Evolutionary conservation across 1,140 invertebrate genomes (phyloP).

Genomic region (Piezodorus guildinii): DNA sequence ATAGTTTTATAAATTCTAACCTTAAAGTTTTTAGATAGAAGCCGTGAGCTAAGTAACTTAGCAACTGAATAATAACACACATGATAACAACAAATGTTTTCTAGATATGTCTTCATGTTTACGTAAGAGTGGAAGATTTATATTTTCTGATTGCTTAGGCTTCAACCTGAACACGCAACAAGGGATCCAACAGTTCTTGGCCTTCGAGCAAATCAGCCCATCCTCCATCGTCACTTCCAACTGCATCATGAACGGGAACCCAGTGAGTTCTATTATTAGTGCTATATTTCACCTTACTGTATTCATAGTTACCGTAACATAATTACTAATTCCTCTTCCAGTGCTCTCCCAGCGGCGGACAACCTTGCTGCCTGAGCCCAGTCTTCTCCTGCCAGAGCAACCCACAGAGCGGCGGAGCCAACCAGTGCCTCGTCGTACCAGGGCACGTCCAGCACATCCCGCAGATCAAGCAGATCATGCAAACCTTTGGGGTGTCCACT

Average conservation of each 20-base stretch:
- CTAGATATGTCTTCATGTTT: too few species aligned
- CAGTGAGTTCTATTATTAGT: too few species aligned
- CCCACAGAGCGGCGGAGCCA: neutral
- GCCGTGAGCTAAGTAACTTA: too few species aligned
- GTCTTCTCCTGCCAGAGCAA: constrained; percentile 2
- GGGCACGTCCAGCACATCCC: neutral
- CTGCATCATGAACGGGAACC: constrained; percentile 1
- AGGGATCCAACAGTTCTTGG: neutral
- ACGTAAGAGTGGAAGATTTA: too few species aligned
- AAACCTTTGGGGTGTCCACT: neutral
- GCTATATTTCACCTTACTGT: too few species aligned
- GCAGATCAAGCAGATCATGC: neutral
- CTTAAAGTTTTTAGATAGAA: too few species aligned
- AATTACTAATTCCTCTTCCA: too few species aligned
- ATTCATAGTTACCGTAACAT: too few species aligned
- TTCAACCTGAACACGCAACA: neutral
- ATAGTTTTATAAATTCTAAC: too few species aligned
- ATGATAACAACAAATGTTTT: too few species aligned
- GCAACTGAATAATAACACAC: too few species aligned
- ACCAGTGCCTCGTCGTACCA: neutral
- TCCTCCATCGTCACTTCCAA: constrained; percentile 1
- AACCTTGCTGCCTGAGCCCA: constrained; percentile 11
- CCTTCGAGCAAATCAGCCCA: neutral
- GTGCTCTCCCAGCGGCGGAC: neutral
- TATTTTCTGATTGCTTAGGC: too few species aligned